Base-by-base conservation (phyloP, 2,797 vertebrate genomes). In the Cuniculus paca region DNA sequence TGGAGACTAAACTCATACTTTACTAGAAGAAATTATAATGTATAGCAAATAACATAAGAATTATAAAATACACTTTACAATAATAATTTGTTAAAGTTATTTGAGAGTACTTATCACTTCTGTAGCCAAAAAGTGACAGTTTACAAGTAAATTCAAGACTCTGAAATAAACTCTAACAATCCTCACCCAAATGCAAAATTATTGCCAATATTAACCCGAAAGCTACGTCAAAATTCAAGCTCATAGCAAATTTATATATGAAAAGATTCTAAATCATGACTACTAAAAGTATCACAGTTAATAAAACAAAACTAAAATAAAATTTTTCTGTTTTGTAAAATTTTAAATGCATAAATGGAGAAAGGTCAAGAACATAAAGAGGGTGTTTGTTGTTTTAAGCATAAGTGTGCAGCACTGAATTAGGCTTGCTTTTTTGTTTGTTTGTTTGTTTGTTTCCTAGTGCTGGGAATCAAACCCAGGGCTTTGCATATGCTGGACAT, bases 341-440 rank as follows among this genome's bases (percentile, higher is more conserved):
- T 39, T 80, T 34, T 50, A 17, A 26, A 50, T 86, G 8, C 75
- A 26, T 63, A 65, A 58, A 61, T 24, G 31, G 34, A 11, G 77
- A 96, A 54, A 90, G 0, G 60, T 80, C 11, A 82, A 72, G 97
- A 97, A 9, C 12, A 68, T 90, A 95, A 52, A 78, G 17, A 97
- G 70, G 83, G 20, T 20, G 85, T 61, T 94, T 96, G 84, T 61
- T 97, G 92, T 95, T 96, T 84, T 77, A 91, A 93, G 89, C 56
- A 42, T 74, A 42, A 24, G 3, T 80, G 63, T 54, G n/a, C 26
- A 68, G 34, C 26, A 74, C 58, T 50, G 36, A 84, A 60, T 85
- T 39, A 52, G n/a, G 34, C 6, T 52, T 92, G 86, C 80, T 36
- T 36, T 24, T 14, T 5, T n/a, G n/a, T n/a, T n/a, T n/a, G n/a